Evolutionary conservation across 2,888 invertebrate species (phyloP).

Genomic region (Apotomis capreana): DNA sequence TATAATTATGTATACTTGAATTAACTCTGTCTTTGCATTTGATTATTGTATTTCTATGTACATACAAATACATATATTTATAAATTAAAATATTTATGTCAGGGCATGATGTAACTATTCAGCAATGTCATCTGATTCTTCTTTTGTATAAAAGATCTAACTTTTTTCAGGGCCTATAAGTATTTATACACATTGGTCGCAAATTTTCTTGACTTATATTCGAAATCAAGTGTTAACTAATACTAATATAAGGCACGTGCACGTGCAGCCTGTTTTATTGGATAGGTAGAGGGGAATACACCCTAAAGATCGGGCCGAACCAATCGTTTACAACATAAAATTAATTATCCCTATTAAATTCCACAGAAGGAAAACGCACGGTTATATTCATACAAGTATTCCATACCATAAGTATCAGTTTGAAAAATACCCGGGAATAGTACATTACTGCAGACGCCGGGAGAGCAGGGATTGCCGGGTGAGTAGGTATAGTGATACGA

Average conservation of each 20-base stretch:
- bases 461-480: too few species aligned
- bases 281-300: conserved; percentile 6
- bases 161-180: conserved; percentile 37
- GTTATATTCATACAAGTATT: conserved; percentile 2
- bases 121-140: conserved; percentile 12
- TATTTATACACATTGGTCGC: conserved; percentile 21
- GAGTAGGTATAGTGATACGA: too few species aligned
- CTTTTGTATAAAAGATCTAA: conserved; percentile 11
- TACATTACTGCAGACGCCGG: too few species aligned
- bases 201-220: conserved; percentile 12
- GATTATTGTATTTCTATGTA: conserved; percentile 15
- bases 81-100: conserved; percentile 3
- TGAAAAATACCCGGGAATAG: not conserved
- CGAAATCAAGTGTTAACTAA: conserved; percentile 31
- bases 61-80: conserved; percentile 1
- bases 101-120: not conserved
- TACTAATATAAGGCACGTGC: conserved; percentile 32
- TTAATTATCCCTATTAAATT: too few species aligned
- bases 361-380: not conserved
- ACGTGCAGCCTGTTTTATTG: conserved; percentile 11
- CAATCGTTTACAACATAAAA: too few species aligned
- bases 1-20: conserved; percentile 25
- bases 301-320: not conserved
- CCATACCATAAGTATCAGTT: not conserved
- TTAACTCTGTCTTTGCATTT: conserved; percentile 31